Percentiles rank a stretch among this genome's conserved stretches.
These are phyloP conservation scores for Carcinoscorpius rotundicauda DNA, from an alignment of 1,140 invertebrate species.

Conservation along the genomic window DNA sequence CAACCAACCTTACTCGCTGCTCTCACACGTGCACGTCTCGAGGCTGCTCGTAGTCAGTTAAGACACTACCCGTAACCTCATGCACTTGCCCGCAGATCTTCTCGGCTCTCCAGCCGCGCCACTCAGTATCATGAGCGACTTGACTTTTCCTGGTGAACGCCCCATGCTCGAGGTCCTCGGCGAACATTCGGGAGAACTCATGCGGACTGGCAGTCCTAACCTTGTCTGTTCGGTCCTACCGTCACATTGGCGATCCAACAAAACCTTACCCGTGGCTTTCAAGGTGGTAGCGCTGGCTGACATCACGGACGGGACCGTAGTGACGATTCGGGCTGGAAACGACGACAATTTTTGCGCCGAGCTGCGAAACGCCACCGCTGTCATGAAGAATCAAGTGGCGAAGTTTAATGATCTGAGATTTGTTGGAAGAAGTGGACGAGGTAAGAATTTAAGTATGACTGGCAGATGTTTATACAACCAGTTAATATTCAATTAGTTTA, in stretches of 20 bases:
- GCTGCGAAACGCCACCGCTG: conserved; percentile 77
- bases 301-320: conserved; percentile 86
- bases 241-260: conserved; percentile 59
- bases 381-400: conserved; percentile 95
- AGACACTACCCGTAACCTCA: too few species aligned
- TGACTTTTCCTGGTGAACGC: conserved; percentile 33
- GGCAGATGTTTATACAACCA: too few species aligned
- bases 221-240: conserved; percentile 31
- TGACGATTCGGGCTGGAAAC: conserved; percentile 86
- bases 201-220: conserved; percentile 27
- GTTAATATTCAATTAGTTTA: too few species aligned
- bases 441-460: conserved; percentile 43
- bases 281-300: conserved; percentile 87
- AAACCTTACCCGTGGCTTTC: conserved; percentile 86
- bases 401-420: conserved; percentile 95
- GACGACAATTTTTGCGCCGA: conserved; percentile 97
- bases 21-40: too few species aligned
- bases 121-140: conserved; percentile 11
- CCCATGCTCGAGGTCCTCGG: conserved; percentile 65
- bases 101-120: too few species aligned
- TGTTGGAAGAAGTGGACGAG: conserved; percentile 93
- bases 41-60: too few species aligned
- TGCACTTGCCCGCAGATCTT: too few species aligned
- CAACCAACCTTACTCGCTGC: too few species aligned
- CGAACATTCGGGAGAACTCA: conserved; percentile 48